Conservation (phyloP, 2,888 invertebrate genomes). For the Nephrotoma guestfalica region DNA sequence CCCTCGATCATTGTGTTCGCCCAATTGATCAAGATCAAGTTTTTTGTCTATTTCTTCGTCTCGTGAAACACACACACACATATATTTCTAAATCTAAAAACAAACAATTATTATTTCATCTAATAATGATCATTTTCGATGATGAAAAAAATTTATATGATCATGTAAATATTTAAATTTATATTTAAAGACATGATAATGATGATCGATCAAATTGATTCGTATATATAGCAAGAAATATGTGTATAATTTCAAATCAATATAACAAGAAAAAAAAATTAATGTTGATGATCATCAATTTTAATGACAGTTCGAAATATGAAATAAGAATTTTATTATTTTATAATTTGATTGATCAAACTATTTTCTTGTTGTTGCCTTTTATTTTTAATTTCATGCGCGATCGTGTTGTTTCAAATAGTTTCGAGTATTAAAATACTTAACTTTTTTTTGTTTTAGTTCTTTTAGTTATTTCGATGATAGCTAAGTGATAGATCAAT, state of each 20-base stretch:
- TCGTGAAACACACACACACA: background rate
- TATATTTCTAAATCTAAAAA: background rate
- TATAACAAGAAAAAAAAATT: background rate
- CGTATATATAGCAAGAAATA: background rate
- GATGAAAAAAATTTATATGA: background rate
- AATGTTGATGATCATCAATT: background rate
- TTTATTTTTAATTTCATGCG: background rate
- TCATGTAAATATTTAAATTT: background rate
- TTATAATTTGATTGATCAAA: background rate
- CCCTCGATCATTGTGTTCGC: background rate
- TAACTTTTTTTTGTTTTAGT: background rate
- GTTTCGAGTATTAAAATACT: background rate
- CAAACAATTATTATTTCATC: background rate
- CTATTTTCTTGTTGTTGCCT: background rate
- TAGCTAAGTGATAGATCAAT: background rate
- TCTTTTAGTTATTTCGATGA: background rate
- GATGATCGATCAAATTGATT: background rate
- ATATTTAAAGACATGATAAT: background rate
- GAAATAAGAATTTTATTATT: background rate
- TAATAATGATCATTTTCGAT: background rate
- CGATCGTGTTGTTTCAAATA: background rate
- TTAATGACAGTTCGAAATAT: background rate
- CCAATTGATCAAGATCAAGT: background rate
- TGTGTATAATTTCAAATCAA: background rate
- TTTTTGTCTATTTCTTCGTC: background rate